Conservation (phyloP, 1,140 invertebrate genomes). For the Apis laboriosa region DNA sequence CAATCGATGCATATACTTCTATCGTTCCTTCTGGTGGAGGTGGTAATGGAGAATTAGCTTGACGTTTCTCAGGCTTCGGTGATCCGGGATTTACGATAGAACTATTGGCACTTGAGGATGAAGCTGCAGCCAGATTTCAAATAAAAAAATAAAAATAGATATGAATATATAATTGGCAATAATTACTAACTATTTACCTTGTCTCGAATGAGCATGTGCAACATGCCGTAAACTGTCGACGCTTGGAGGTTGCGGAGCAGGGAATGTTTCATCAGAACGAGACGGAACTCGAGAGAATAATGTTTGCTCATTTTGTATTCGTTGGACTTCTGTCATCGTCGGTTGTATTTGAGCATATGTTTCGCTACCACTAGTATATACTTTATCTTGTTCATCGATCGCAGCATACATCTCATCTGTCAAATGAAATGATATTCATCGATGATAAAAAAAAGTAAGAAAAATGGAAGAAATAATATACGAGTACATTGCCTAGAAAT, state of each 20-base stretch:
- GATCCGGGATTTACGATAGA: constrained; percentile 88
- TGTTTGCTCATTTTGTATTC: constrained; percentile 80
- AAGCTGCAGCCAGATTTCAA: constrained; percentile 79
- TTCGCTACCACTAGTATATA: constrained; percentile 91
- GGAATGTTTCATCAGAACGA: constrained; percentile 68
- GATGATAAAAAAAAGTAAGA: constrained; percentile 1
- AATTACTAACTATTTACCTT: constrained; percentile 79
- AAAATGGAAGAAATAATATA: background rate
- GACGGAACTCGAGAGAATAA: constrained; percentile 63
- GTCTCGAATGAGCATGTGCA: constrained; percentile 86
- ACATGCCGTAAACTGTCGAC: constrained; percentile 84
- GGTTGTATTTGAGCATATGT: constrained; percentile 94
- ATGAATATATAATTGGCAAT: background rate
- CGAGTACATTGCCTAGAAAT: too few species aligned
- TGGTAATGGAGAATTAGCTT: constrained; percentile 91
- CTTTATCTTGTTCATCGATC: constrained; percentile 89
- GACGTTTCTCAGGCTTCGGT: constrained; percentile 92
- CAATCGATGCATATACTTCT: constrained; percentile 73
- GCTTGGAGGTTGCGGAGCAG: constrained; percentile 82
- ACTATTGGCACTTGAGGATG: constrained; percentile 88
- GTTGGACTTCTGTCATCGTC: constrained; percentile 79
- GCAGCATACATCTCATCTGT: constrained; percentile 94
- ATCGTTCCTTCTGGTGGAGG: constrained; percentile 83
- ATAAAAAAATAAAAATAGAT: background rate
- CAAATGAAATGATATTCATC: constrained; percentile 51